Evolutionary conservation across 2,797 vertebrate genomes (phyloP).

Genomic region (Coregonus suidteri): DNA sequence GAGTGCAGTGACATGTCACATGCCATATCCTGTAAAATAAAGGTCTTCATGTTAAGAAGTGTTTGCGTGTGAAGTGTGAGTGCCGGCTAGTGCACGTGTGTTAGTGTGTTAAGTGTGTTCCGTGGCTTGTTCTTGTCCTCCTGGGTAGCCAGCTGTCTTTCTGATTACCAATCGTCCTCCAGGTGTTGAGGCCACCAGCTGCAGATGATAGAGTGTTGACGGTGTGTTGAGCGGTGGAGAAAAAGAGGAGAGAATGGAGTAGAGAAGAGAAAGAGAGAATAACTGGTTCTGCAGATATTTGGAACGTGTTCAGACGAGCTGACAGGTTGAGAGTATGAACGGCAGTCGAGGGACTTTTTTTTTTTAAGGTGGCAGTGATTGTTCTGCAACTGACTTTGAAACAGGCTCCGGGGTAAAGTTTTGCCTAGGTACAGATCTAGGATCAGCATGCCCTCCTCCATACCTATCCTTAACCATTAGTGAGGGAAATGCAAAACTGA

Average conservation of each 20-base stretch:
- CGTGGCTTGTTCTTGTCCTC: conserved; percentile 22
- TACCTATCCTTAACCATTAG: background rate
- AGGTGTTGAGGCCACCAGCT: conserved; percentile 66
- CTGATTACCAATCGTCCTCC: conserved; percentile 66
- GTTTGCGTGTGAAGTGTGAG: background rate
- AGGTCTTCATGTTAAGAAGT: background rate
- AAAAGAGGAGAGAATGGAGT: conserved; percentile 5
- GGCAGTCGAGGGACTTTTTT: conserved; percentile 36
- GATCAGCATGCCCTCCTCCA: background rate
- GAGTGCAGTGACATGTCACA: background rate
- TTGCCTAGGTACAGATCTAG: background rate
- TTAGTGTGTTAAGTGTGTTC: background rate
- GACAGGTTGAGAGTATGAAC: conserved; percentile 46
- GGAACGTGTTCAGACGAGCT: conserved; percentile 70
- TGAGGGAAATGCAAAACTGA: background rate
- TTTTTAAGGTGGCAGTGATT: background rate
- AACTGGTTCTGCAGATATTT: conserved; percentile 71
- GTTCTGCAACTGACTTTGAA: background rate
- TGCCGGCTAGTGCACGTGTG: background rate
- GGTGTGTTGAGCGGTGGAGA: conserved; percentile 37
- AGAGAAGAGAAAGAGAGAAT: conserved; percentile 45
- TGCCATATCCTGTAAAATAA: background rate
- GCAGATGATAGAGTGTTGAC: conserved; percentile 61
- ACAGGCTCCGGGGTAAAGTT: background rate
- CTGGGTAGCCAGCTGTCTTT: conserved; percentile 58